These are phyloP conservation scores for Drosophila cardini DNA, from an alignment of 1,140 invertebrate genomes.

Conservation along the genomic window DNA sequence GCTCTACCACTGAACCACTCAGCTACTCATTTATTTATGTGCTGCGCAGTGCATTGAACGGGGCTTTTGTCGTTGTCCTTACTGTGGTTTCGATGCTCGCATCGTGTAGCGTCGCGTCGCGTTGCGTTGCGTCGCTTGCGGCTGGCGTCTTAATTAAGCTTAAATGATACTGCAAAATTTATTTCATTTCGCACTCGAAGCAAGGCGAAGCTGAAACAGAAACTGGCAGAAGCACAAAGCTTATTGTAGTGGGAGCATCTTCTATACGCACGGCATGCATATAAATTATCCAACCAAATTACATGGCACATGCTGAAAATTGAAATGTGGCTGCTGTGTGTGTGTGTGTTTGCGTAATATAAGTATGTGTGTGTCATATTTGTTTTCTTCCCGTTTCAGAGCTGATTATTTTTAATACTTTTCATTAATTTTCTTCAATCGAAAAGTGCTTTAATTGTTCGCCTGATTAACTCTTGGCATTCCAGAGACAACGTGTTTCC, in stretches of 20 bases:
- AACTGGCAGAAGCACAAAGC: slow-evolving; percentile 10
- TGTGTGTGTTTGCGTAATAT: slow-evolving; percentile 5
- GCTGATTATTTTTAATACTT: slow-evolving; percentile 78
- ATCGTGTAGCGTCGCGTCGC: slow-evolving; percentile 42
- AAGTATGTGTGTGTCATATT: slow-evolving; percentile 56
- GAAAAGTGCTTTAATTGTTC: slow-evolving; percentile 58
- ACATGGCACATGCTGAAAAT: slow-evolving; percentile 73
- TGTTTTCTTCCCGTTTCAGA: slow-evolving; percentile 42
- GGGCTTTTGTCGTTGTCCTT: slow-evolving; percentile 55
- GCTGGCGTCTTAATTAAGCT: slow-evolving; percentile 80
- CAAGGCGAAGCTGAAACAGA: slow-evolving; percentile 23
- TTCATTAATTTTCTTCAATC: slow-evolving; percentile 75
- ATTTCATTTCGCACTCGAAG: slow-evolving; percentile 77
- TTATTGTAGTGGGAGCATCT: slow-evolving; percentile 50
- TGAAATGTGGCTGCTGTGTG: slow-evolving; percentile 59
- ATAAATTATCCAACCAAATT: slow-evolving; percentile 81
- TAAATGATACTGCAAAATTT: slow-evolving; percentile 84
- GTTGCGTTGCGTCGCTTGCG: slow-evolving; percentile 55
- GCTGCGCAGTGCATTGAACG: slow-evolving; percentile 64
- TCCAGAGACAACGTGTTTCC: background rate
- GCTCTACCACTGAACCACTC: slow-evolving; percentile 44
- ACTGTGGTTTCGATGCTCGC: slow-evolving; percentile 35
- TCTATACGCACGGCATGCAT: slow-evolving; percentile 73
- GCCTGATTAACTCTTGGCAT: slow-evolving; percentile 52
- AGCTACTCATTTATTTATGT: slow-evolving; percentile 80